phyloP scores from a whole-genome alignment of 2,113 vertebrate genomes.

The Agapornis roseicollis region DNA sequence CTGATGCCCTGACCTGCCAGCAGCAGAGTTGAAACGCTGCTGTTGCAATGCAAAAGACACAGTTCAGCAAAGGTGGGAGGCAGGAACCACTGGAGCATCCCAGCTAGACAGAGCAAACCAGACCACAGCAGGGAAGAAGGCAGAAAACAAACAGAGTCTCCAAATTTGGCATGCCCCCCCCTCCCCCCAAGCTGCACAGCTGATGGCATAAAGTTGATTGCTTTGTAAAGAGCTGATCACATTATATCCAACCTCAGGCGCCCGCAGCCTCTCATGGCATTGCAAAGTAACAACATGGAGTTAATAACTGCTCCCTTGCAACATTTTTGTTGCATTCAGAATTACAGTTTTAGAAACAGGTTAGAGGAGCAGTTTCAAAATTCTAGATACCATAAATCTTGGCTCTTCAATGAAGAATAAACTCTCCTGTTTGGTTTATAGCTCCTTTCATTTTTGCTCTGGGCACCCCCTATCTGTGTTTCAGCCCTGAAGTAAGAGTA shows the following conservation, averaged over 20 bases:
- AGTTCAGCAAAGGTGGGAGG: background rate
- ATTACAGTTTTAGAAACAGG: background rate
- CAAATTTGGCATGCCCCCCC: background rate
- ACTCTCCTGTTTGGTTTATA: background rate
- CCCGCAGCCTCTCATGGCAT: background rate
- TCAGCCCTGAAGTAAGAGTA: background rate
- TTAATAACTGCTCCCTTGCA: background rate
- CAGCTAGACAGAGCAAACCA: fast-evolving
- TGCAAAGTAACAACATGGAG: background rate
- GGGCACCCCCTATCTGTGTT: background rate
- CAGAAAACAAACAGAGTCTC: background rate
- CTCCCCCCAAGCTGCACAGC: background rate
- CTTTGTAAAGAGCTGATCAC: background rate
- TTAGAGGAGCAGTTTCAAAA: background rate
- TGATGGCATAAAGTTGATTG: background rate
- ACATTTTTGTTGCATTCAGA: background rate
- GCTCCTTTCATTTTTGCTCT: background rate
- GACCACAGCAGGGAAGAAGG: background rate
- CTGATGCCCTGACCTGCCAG: background rate
- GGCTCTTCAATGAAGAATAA: background rate
- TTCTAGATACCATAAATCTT: background rate
- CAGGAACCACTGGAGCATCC: background rate
- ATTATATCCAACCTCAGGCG: background rate
- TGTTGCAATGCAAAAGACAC: fast-evolving
- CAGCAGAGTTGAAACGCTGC: background rate